Conservation (phyloP, 2,113 vertebrate genomes). For the Turdus rufiventris region DNA sequence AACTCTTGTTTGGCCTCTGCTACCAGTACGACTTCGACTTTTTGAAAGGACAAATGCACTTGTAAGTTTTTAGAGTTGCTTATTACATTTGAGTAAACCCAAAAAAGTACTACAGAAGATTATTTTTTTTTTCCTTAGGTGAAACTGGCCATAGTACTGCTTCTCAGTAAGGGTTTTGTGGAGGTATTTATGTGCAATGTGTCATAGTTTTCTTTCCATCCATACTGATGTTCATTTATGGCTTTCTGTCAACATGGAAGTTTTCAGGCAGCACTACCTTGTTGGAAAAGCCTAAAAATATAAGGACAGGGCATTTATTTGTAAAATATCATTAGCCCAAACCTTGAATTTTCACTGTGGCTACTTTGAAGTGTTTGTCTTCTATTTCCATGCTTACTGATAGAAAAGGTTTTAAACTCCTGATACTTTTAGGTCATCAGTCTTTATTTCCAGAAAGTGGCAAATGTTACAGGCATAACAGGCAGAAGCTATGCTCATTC, state of each 20-base stretch:
- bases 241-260: neutral
- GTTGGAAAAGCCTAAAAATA: neutral
- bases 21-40: neutral
- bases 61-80: neutral
- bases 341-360: neutral
- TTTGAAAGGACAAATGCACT: neutral
- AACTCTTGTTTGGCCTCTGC: neutral
- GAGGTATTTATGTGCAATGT: neutral
- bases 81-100: neutral
- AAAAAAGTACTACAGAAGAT: neutral
- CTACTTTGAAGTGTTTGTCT: neutral
- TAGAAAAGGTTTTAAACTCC: neutral
- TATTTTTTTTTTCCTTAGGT: neutral
- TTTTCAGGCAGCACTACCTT: neutral
- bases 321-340: neutral
- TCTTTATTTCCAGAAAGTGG: neutral
- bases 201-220: neutral
- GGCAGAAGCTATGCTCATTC: accelerated
- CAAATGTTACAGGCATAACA: neutral
- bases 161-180: neutral
- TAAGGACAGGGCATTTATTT: neutral
- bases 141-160: neutral
- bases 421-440: neutral
- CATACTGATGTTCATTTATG: neutral
- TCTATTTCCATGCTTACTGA: neutral